phyloP scores from a whole-genome alignment of 2,797 vertebrate genomes.

The Clarias platycephalus region DNA sequence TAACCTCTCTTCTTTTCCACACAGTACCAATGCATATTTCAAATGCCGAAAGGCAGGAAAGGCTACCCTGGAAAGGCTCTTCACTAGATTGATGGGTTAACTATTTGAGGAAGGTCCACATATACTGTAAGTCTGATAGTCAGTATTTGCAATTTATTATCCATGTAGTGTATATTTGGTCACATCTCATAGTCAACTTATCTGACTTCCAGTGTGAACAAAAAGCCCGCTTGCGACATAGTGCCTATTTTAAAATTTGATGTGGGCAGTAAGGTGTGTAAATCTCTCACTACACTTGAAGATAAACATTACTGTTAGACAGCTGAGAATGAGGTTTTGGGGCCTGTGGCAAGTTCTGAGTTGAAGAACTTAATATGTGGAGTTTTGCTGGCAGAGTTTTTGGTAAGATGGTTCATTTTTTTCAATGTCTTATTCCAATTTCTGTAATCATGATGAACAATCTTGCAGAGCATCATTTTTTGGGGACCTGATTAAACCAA shows the following conservation, averaged over 20 bases:
- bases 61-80: not conserved
- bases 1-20: not conserved
- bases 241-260: not conserved
- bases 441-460: not conserved
- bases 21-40: not conserved
- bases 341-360: not conserved
- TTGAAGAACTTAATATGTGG: not conserved
- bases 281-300: not conserved
- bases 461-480: not conserved
- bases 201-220: not conserved
- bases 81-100: not conserved
- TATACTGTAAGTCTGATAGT: not conserved
- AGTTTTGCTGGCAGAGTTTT: not conserved
- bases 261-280: not conserved
- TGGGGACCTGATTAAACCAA: not conserved
- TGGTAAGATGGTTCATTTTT: not conserved
- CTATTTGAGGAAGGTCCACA: not conserved
- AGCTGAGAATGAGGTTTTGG: not conserved
- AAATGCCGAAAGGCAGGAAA: not conserved
- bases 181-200: not conserved
- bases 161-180: not conserved
- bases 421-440: not conserved
- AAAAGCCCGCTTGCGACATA: not conserved
- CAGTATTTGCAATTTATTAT: not conserved
- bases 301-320: not conserved